Conservation (phyloP, 2,113 vertebrate species). For the Panurus biarmicus region DNA sequence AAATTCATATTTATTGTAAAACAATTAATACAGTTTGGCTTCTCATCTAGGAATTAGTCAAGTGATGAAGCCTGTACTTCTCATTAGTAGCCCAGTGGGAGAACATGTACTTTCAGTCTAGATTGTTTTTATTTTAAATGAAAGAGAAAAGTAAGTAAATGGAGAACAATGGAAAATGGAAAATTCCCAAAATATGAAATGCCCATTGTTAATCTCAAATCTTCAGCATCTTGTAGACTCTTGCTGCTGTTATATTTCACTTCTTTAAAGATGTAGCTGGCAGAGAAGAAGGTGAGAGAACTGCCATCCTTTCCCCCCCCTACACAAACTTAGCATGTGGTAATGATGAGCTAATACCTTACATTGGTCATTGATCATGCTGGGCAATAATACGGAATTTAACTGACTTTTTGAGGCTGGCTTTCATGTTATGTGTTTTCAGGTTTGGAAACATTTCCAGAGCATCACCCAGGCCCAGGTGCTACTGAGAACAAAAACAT, state of each 20-base stretch:
- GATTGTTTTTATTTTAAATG: neutral
- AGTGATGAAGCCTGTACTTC: neutral
- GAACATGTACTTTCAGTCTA: neutral
- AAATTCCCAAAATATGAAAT: neutral
- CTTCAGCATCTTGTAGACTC: neutral
- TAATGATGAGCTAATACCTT: neutral
- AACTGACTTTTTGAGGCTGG: rapidly evolving
- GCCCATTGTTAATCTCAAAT: neutral
- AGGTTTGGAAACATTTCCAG: neutral
- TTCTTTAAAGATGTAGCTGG: neutral
- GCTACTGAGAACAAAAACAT: neutral
- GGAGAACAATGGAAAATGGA: neutral
- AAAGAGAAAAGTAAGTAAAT: neutral
- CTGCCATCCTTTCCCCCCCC: neutral
- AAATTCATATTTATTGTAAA: neutral
- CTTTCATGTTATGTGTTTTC: neutral
- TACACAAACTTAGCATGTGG: neutral
- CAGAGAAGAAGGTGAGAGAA: neutral
- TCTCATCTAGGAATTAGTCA: neutral
- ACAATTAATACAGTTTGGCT: neutral
- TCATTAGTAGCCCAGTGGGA: neutral
- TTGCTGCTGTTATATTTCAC: neutral
- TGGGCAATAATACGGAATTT: neutral
- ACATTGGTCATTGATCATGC: neutral
- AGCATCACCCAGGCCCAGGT: rapidly evolving